Conservation (phyloP, 2,797 vertebrate genomes). For the Mareca penelope region DNA sequence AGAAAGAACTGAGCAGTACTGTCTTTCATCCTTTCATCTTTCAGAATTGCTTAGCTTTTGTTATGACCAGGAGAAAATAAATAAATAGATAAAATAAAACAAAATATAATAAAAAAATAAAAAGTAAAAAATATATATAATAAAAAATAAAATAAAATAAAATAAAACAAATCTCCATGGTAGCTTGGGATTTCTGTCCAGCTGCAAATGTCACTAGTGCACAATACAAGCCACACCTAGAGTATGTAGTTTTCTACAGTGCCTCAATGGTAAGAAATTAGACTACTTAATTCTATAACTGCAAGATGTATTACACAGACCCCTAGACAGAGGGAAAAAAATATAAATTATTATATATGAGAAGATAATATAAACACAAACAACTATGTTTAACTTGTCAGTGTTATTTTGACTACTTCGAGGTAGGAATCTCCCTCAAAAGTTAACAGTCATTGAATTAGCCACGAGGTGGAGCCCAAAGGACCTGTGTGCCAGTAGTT, state of each 20-base stretch:
- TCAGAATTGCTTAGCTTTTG: not conserved
- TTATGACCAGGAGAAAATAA: not conserved
- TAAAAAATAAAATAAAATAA: not conserved
- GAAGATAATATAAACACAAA: not conserved
- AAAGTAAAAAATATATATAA: too few species aligned
- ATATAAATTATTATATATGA: not conserved
- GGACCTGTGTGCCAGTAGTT: not conserved
- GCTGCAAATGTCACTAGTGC: not conserved
- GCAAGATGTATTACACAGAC: not conserved
- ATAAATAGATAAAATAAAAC: too few species aligned
- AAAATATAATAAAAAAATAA: too few species aligned
- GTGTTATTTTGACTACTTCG: not conserved
- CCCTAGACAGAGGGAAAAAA: not conserved
- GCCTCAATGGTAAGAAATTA: not conserved
- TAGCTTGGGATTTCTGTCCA: not conserved
- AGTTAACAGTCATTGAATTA: not conserved
- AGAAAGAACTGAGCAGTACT: not conserved
- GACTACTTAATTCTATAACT: not conserved
- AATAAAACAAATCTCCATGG: not conserved
- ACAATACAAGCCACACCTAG: not conserved
- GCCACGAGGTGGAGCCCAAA: slow-evolving; percentile 73
- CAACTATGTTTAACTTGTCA: not conserved
- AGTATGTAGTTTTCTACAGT: not conserved
- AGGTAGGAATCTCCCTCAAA: not conserved
- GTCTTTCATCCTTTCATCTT: not conserved